These are phyloP conservation scores for Drosophila albomicans DNA, from an alignment of 1,140 invertebrate species.

Conservation along the genomic window DNA sequence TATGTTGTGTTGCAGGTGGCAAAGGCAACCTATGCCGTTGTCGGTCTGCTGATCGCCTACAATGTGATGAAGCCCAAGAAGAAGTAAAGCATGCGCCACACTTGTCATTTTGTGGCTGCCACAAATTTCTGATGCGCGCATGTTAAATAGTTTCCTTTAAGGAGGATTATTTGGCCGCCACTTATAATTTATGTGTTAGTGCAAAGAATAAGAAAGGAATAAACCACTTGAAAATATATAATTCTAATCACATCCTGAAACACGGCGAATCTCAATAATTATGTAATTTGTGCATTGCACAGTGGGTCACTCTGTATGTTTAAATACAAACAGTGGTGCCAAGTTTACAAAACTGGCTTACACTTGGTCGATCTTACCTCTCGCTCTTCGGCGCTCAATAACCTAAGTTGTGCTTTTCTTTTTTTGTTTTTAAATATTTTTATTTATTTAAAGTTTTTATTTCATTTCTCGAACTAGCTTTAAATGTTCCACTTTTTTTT, in stretches of 20 bases:
- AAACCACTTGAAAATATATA: slow-evolving; percentile 62
- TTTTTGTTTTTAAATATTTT: slow-evolving; percentile 76
- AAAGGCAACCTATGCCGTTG: slow-evolving; percentile 87
- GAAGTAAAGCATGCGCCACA: slow-evolving; percentile 81
- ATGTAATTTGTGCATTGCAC: slow-evolving; percentile 54
- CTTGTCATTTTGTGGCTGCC: neutral
- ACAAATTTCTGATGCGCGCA: slow-evolving; percentile 2
- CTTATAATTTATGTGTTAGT: slow-evolving; percentile 69
- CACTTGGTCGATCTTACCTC: neutral
- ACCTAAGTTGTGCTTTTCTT: neutral
- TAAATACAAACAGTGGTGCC: no score
- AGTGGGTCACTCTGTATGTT: neutral
- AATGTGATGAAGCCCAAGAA: slow-evolving; percentile 87
- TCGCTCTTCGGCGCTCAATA: neutral
- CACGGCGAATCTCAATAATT: slow-evolving; percentile 34
- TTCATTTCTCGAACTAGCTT: slow-evolving; percentile 80
- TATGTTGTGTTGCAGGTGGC: slow-evolving; percentile 86
- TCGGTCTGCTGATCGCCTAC: slow-evolving; percentile 87
- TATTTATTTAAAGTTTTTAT: slow-evolving; percentile 83
- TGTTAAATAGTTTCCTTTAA: slow-evolving; percentile 3
- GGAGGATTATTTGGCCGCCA: slow-evolving; percentile 21
- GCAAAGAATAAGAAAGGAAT: slow-evolving; percentile 70
- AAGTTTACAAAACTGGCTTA: neutral
- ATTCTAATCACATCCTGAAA: slow-evolving; percentile 3
- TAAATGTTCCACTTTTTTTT: slow-evolving; percentile 64